Evolutionary conservation across 2,888 invertebrate genomes (phyloP), one percentile per base, ranked within the genome.

Genomic region (Pelosia muscerda): DNA sequence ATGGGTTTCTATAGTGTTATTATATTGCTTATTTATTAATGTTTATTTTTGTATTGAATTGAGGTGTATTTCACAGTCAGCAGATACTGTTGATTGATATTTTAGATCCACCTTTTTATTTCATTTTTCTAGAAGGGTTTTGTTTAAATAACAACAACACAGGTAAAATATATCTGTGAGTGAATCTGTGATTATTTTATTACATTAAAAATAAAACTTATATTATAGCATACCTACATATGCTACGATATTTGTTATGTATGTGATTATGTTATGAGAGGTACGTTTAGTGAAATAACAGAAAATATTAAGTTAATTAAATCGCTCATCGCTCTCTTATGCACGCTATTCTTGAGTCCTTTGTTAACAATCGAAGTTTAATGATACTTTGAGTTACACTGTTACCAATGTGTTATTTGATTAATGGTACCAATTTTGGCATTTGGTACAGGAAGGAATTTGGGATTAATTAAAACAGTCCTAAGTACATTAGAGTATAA

Each of bases 351-450:
- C 22, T 6, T 28, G 58, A 69, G 23, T 76, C 79, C 56, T 78
- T 81, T 75, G 66, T 82, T 83, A 84, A 84, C 84, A 84, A 73
- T 73, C 69, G 75, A 79, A 84, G 83, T 80, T 83, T 90, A 90
- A 93, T 85, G 91, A 87, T 87, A 90, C 87, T 92, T 92, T 84
- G 83, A 88, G 85, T 82, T 84, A 79, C 85, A 78, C 77, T 75
- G 77, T 77, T 81, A 81, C 84, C 84, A 84, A 84, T 86, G 84
- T 86, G 85, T 85, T 84, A 79, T 79, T 77, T 83, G 87, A 89
- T 90, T 91, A 90, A 91, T 90, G 60, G 54, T 56, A 62, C 26
- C 31, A 49, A 66, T 22, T 55, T 61, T 42, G 55, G 6, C 3
- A 10, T 42, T n/a, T 28, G 25, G 25, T 22, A 57, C 56, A 28